Evolutionary conservation across 2,888 invertebrate genomes (phyloP).

Genomic region (Hirtodrosophila trivittata): DNA sequence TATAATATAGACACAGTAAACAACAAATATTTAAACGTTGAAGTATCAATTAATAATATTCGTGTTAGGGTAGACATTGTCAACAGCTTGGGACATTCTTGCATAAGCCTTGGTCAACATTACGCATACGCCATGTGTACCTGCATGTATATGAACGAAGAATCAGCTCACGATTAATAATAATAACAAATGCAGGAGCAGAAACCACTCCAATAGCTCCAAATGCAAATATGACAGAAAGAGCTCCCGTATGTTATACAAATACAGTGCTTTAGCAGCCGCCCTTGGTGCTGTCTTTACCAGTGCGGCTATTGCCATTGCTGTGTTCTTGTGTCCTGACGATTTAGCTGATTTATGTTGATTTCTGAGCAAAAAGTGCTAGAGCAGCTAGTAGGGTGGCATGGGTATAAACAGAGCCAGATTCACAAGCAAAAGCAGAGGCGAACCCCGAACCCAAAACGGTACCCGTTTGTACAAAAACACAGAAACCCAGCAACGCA

Average conservation of each 20-base stretch:
- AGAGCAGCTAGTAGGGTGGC: conserved; percentile 33
- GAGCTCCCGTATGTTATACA: conserved; percentile 41
- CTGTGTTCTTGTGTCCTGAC: conserved; percentile 64
- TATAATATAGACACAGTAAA: too few relatives aligned
- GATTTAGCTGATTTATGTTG: conserved; percentile 79
- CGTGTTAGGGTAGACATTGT: too few relatives aligned
- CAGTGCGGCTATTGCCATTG: conserved; percentile 9
- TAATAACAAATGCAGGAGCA: conserved; percentile 6
- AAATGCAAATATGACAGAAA: conserved; percentile 46
- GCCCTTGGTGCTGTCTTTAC: not conserved
- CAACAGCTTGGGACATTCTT: conserved; percentile 22
- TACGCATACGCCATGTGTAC: conserved; percentile 46
- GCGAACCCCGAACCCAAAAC: conserved; percentile 53
- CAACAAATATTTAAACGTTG: too few relatives aligned
- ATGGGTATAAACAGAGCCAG: not conserved
- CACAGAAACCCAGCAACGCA: conserved; percentile 24
- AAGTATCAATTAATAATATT: too few relatives aligned
- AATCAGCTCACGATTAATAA: conserved; percentile 2
- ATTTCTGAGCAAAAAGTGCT: conserved; percentile 66
- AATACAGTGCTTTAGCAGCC: conserved; percentile 45
- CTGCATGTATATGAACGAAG: not conserved
- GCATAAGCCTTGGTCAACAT: conserved; percentile 30
- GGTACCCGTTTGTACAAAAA: conserved; percentile 61
- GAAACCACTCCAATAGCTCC: conserved; percentile 23
- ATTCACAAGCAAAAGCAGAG: conserved; percentile 1